phyloP scores from a whole-genome alignment of 2,888 invertebrate genomes.

The Aquatica leii region DNA sequence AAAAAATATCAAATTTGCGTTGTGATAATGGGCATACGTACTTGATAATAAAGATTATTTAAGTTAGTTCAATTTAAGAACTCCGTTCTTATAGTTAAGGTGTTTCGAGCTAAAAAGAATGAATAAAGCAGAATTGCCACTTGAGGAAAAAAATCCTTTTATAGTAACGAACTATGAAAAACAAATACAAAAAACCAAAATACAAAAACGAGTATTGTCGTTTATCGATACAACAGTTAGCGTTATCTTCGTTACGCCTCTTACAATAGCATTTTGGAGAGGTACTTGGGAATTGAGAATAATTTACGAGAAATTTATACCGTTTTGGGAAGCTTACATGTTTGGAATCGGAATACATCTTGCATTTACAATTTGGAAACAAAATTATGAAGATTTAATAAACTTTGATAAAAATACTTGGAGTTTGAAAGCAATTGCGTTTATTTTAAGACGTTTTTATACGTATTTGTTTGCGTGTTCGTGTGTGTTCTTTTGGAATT shows the following conservation, averaged over 20 bases:
- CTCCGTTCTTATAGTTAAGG: too few species aligned
- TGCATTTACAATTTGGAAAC: constrained; percentile 66
- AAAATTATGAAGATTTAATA: constrained; percentile 53
- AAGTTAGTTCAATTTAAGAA: too few species aligned
- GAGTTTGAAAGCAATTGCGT: background rate
- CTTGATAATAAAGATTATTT: too few species aligned
- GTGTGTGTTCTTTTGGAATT: constrained; percentile 65
- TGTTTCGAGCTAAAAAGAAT: too few species aligned
- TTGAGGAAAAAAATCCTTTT: too few species aligned
- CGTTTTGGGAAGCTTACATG: constrained; percentile 62
- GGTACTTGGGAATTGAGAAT: constrained; percentile 66
- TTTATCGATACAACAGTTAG: constrained; percentile 60
- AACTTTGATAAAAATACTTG: constrained; percentile 21
- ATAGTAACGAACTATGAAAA: too few species aligned
- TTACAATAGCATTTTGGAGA: constrained; percentile 65
- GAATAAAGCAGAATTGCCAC: too few species aligned
- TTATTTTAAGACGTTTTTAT: constrained; percentile 53
- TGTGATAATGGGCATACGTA: too few species aligned
- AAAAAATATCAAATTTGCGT: too few species aligned
- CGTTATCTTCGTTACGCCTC: constrained; percentile 60
- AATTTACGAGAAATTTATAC: constrained; percentile 61
- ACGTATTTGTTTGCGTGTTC: constrained; percentile 63
- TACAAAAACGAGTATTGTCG: constrained; percentile 47
- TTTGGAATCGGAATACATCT: constrained; percentile 66
- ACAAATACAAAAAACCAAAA: background rate